Evolutionary conservation across 2,113 vertebrate species (phyloP).

Genomic region (Sinocyclocheilus grahami): DNA sequence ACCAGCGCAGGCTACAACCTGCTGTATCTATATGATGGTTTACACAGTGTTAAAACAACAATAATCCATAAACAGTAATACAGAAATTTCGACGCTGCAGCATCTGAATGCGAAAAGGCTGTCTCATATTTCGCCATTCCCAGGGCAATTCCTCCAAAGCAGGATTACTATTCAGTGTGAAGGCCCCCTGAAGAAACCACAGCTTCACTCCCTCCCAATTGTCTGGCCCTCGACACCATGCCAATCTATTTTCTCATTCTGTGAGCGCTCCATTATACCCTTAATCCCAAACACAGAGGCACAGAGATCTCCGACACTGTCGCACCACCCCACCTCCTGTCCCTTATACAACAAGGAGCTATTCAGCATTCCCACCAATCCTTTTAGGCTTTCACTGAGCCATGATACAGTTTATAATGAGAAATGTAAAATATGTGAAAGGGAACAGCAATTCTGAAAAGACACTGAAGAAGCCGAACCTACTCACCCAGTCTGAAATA

Average conservation of each 20-base stretch:
- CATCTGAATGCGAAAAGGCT: conserved; percentile 3
- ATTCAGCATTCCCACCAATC: conserved; percentile 52
- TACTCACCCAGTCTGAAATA: conserved; percentile 1
- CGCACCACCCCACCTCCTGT: conserved; percentile 45
- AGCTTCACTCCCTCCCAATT: conserved; percentile 42
- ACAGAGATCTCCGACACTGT: conserved; percentile 37
- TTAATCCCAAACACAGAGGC: conserved; percentile 53
- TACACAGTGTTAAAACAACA: neutral
- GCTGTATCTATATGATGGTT: neutral
- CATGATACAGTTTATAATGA: conserved; percentile 37
- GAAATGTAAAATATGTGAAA: conserved; percentile 46
- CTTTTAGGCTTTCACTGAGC: conserved; percentile 50
- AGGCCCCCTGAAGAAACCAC: conserved; percentile 26
- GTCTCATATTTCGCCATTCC: conserved; percentile 5
- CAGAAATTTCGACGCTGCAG: neutral
- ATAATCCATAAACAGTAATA: neutral
- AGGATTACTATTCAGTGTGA: conserved; percentile 49
- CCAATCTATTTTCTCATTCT: conserved; percentile 52
- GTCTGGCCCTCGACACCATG: conserved; percentile 39
- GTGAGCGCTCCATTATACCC: conserved; percentile 53
- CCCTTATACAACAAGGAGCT: conserved; percentile 53
- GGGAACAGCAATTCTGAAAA: conserved; percentile 21
- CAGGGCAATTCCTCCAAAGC: conserved; percentile 26
- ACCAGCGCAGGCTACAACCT: conserved; percentile 31
- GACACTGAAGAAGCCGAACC: neutral